phyloP scores from a whole-genome alignment of 2,888 invertebrate genomes.

The Cacoxenus indagator region DNA sequence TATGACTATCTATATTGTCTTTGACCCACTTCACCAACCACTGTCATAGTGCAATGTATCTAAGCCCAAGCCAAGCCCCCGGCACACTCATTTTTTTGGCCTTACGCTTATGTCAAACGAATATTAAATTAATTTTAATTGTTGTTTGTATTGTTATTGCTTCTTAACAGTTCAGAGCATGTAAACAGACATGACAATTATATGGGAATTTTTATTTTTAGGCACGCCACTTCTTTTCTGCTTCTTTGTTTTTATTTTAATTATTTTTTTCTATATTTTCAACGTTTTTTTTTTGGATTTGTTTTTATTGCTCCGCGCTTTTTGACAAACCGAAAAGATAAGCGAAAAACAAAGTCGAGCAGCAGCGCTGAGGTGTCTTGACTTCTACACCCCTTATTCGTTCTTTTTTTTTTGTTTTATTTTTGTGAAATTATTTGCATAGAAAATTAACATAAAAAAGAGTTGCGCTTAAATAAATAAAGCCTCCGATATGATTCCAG shows the following conservation, averaged over 20 bases:
- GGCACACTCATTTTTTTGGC: neutral
- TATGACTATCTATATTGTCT: neutral
- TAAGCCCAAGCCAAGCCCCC: neutral
- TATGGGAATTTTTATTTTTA: conserved; percentile 1
- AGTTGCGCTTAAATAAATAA: neutral
- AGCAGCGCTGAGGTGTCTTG: conserved; percentile 33
- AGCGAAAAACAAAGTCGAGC: conserved; percentile 5
- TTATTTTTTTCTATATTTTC: neutral
- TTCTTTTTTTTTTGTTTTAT: neutral
- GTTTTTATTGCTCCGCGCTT: neutral
- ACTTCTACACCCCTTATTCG: conserved; percentile 23
- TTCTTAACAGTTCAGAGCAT: neutral
- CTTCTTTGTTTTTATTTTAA: neutral
- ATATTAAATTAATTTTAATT: conserved; percentile 18
- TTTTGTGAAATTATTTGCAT: conserved; percentile 11
- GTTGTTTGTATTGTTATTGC: conserved; percentile 1
- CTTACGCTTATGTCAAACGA: neutral
- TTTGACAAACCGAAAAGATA: conserved; percentile 13
- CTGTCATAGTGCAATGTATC: neutral
- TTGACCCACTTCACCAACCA: neutral
- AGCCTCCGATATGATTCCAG: neutral
- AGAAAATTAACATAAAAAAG: neutral
- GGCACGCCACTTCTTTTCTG: neutral
- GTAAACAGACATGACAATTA: conserved; percentile 9
- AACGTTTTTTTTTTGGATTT: neutral